Evolutionary conservation across 2,113 vertebrate species (phyloP).

Genomic region (Cyrtonyx montezumae): DNA sequence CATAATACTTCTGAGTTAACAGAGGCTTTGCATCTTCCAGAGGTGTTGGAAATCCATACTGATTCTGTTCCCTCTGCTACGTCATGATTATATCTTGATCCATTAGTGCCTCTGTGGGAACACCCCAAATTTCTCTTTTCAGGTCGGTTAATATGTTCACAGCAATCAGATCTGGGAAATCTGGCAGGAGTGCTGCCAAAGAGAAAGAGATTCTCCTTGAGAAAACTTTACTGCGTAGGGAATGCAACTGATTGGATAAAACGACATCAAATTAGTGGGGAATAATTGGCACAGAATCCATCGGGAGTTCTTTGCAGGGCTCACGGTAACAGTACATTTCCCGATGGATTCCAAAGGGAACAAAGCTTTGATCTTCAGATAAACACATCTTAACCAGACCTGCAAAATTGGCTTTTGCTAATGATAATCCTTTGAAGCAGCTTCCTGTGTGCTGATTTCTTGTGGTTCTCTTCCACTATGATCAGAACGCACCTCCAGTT

Average conservation of each 20-base stretch:
- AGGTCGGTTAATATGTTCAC: not conserved
- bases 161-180: not conserved
- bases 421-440: not conserved
- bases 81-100: not conserved
- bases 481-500: constrained; percentile 82
- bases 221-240: not conserved
- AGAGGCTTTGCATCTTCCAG: not conserved
- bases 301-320: no score
- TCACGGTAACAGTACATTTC: not conserved
- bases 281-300: not conserved
- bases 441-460: constrained; percentile 62
- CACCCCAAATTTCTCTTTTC: not conserved
- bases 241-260: not conserved
- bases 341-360: not conserved
- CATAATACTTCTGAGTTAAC: not conserved
- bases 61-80: not conserved
- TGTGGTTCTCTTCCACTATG: constrained; percentile 66
- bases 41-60: not conserved
- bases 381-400: constrained; percentile 18
- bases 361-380: not conserved
- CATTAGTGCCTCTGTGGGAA: not conserved
- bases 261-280: not conserved
- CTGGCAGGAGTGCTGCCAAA: not conserved
- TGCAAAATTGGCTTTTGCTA: constrained; percentile 16
- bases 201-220: not conserved